Base-by-base conservation (phyloP, 2,797 vertebrate species). In the Synanceia verrucosa region DNA sequence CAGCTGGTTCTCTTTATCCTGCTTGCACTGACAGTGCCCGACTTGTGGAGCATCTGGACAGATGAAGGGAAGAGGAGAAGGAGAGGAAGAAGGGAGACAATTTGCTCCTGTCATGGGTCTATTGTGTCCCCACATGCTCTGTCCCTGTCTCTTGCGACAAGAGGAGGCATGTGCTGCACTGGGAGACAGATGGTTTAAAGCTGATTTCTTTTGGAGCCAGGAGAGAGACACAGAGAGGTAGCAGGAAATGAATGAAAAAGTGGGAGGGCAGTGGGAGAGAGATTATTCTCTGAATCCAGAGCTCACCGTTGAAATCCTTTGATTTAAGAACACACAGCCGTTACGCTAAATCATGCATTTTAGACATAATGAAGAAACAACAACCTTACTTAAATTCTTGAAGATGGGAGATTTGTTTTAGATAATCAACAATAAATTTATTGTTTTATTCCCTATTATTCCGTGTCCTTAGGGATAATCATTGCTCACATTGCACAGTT, bases 141-240 rank as follows among this genome's bases (percentile, higher is more conserved):
- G 68, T 77, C 67, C 51, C 61, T 82, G 50, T 75, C 77, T 76
- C 77, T 31, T 24, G 77, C 60, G 84, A 85, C 70, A 56, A 53
- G 71, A 82, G 59, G 69, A 83, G 71, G 59, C 79, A 78, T 88
- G 82, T 81, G 83, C 80, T 85, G 75, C 56, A 7, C 62, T 73
- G 76, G 74, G 73, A 86, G 83, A 90, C 91, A 91, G 91, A 92
- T 92, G 91, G 91, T 85, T 89, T 70, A 83, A 79, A 85, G 81
- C 77, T 80, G 79, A 76, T 85, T 89, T 88, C n/a, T 70, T 82
- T 73, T 67, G 59, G 67, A 77, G 78, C 73, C 84, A 73, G 81
- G 60, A 83, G 66, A 71, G 66, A 76, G 71, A 78, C 12, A 5
- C 16, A 71, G 79, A 14, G 74, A 77, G 62, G 62, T 44, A 70